A percentile compares a stretch with the other conserved stretches of the same genome.
These are phyloP conservation scores for Listrodromus nycthemerus DNA, from an alignment of 2,888 invertebrate genomes.

Conservation along the genomic window DNA sequence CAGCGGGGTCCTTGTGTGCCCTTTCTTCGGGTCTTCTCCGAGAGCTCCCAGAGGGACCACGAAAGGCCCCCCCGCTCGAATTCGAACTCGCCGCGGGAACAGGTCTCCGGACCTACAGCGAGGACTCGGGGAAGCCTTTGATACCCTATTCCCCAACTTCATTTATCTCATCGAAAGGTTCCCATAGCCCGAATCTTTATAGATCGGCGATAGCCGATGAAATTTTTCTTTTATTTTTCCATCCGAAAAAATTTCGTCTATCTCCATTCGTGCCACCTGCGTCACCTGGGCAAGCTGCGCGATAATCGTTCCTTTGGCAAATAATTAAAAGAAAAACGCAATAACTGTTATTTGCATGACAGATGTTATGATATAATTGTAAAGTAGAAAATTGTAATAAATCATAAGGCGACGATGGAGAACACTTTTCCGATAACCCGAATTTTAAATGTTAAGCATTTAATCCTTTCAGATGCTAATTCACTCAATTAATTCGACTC, in stretches of 20 bases:
- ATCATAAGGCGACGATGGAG: too few species aligned
- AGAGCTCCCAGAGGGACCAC: slow-evolving; percentile 51
- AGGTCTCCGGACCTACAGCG: slow-evolving; percentile 76
- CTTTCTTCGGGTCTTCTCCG: slow-evolving; percentile 73
- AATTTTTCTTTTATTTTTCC: not conserved
- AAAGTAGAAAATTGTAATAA: too few species aligned
- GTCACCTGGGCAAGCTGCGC: not conserved
- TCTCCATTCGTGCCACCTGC: not conserved
- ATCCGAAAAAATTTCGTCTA: not conserved
- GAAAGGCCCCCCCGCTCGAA: slow-evolving; percentile 46
- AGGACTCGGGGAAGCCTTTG: slow-evolving; percentile 67
- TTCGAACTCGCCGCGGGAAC: slow-evolving; percentile 66
- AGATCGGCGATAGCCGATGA: slow-evolving; percentile 13
- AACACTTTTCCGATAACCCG: too few species aligned
- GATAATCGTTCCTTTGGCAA: not conserved
- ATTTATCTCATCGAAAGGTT: slow-evolving; percentile 70
- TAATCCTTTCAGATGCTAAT: too few species aligned
- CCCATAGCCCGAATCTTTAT: slow-evolving; percentile 65
- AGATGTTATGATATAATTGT: too few species aligned
- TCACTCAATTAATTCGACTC: too few species aligned
- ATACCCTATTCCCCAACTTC: slow-evolving; percentile 52
- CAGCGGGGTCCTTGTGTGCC: slow-evolving; percentile 81
- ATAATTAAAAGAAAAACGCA: too few species aligned
- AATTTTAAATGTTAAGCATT: too few species aligned
- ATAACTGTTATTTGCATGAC: too few species aligned